Evolutionary conservation across 2,797 vertebrate species (phyloP).

Genomic region (Alauda arvensis): DNA sequence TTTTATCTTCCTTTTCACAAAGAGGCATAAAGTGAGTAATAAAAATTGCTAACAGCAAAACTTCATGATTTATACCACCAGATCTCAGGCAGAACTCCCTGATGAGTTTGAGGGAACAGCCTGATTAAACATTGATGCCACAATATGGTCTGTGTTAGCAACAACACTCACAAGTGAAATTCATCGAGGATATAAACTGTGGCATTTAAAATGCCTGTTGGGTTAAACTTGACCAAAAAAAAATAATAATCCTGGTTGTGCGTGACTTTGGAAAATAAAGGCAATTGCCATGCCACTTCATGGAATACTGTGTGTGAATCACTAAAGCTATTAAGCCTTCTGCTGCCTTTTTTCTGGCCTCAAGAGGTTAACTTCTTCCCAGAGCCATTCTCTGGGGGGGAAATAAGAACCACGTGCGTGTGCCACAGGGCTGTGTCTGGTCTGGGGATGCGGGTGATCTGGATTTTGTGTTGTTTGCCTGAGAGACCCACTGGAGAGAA

Average conservation of each 20-base stretch:
- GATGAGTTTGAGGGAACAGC: conserved; percentile 32
- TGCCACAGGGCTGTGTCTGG: conserved; percentile 16
- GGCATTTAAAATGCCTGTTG: conserved; percentile 30
- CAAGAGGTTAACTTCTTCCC: conserved; percentile 41
- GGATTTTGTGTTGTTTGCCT: background rate
- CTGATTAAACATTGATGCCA: conserved; percentile 61
- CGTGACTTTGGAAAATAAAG: background rate
- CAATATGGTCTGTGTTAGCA: conserved; percentile 53
- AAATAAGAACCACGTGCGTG: background rate
- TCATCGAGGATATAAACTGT: background rate
- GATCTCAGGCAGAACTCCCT: conserved; percentile 33
- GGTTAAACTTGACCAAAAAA: conserved; percentile 16
- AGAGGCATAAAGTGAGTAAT: conserved; percentile 13
- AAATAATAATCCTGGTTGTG: background rate
- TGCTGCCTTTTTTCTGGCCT: conserved; percentile 16
- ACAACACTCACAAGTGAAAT: conserved; percentile 28
- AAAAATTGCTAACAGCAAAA: conserved; percentile 22
- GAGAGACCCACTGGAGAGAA: background rate
- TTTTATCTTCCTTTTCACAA: background rate
- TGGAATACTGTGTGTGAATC: background rate
- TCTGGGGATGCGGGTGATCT: background rate
- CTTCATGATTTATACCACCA: conserved; percentile 17
- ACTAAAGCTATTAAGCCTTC: background rate
- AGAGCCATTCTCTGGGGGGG: background rate
- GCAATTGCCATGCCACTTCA: background rate